Conservation (phyloP, 2,113 vertebrate species). For the Origma solitaria region DNA sequence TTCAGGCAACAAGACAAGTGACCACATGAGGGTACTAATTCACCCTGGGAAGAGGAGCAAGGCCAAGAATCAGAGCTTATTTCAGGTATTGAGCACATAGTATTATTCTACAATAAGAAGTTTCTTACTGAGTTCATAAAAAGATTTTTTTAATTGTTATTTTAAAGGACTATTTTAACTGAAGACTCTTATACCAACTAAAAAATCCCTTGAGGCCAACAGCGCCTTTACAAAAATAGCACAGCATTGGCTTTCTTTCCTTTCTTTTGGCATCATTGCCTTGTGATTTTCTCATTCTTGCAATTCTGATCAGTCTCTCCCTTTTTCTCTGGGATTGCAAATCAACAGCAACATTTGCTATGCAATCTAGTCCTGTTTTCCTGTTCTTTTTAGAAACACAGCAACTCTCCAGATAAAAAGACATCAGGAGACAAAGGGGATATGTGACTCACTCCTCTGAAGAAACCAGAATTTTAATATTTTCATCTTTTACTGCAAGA, state of each 20-base stretch:
- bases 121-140: not conserved
- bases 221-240: not conserved
- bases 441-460: not conserved
- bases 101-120: not conserved
- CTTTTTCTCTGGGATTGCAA: not conserved
- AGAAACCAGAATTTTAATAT: not conserved
- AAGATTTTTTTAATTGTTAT: not conserved
- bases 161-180: not conserved
- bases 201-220: not conserved
- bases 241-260: not conserved
- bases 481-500: not conserved
- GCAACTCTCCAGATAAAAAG: not conserved
- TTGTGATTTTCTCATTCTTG: not conserved
- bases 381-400: not conserved
- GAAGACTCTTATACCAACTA: not conserved
- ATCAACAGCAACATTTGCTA: not conserved
- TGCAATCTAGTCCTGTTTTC: not conserved
- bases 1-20: not conserved
- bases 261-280: not conserved
- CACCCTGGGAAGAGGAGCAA: not conserved
- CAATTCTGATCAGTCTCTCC: not conserved
- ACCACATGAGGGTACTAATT: constrained; percentile 26
- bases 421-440: not conserved
- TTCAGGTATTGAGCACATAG: not conserved
- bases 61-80: not conserved